Evolutionary conservation across 1,140 invertebrate species (phyloP).

Genomic region (Anoplophora glabripennis): DNA sequence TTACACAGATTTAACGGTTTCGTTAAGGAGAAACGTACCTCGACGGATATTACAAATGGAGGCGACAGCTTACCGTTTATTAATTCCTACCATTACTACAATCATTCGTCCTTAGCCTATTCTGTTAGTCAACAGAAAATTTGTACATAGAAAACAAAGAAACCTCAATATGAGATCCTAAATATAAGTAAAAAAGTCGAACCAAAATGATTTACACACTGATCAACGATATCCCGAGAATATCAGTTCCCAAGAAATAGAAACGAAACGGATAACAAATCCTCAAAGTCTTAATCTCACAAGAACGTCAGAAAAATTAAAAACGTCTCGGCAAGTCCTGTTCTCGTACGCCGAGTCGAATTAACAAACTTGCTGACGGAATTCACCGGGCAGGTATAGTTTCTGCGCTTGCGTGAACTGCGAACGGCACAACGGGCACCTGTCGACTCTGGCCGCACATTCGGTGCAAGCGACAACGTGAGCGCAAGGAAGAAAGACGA

Average conservation of each 20-base stretch:
- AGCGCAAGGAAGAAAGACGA: slow-evolving; percentile 78
- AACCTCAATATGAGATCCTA: slow-evolving; percentile 33
- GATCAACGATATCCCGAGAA: background rate
- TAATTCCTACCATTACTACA: slow-evolving; percentile 13
- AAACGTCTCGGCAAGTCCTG: background rate
- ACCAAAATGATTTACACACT: background rate
- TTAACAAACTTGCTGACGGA: slow-evolving; percentile 15
- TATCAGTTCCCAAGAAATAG: background rate
- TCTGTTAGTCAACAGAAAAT: slow-evolving; percentile 7
- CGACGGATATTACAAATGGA: background rate
- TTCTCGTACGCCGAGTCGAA: background rate
- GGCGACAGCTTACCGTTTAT: background rate
- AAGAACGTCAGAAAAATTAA: slow-evolving; percentile 1
- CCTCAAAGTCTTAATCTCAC: background rate
- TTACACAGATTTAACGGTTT: background rate
- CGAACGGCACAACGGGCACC: slow-evolving; percentile 74
- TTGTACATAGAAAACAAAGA: slow-evolving; percentile 14
- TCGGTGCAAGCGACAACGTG: slow-evolving; percentile 75
- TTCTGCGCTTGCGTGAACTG: slow-evolving; percentile 70
- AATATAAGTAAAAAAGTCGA: slow-evolving; percentile 3
- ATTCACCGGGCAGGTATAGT: slow-evolving; percentile 61
- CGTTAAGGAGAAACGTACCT: background rate
- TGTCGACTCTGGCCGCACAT: slow-evolving; percentile 69
- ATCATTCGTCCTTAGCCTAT: too few species aligned
- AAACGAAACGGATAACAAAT: too few species aligned